phyloP scores from a whole-genome alignment of 1,140 invertebrate genomes.

The Matsumurasca onukii region DNA sequence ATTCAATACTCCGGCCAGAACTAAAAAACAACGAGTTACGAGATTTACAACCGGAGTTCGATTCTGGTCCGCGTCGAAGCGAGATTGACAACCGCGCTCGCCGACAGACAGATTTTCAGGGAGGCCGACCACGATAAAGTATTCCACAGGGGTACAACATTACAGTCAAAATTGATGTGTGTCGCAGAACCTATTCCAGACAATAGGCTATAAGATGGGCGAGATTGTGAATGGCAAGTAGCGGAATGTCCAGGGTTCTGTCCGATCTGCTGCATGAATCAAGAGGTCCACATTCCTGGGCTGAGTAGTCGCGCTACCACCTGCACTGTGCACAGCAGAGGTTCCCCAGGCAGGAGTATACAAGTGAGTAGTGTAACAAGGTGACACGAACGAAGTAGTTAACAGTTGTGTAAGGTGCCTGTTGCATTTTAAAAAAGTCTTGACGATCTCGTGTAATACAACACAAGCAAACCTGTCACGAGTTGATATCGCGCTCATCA shows the following conservation, averaged over 20 bases:
- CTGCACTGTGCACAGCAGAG: too few relatives aligned
- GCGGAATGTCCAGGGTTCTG: background rate
- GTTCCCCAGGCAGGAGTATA: too few relatives aligned
- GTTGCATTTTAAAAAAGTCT: too few relatives aligned
- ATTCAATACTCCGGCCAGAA: too few relatives aligned
- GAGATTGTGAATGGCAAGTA: constrained; percentile 18
- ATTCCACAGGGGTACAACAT: constrained; percentile 22
- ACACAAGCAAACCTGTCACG: too few relatives aligned
- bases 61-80: background rate
- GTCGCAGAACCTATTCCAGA: constrained; percentile 11
- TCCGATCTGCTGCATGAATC: background rate
- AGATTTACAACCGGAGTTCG: too few relatives aligned
- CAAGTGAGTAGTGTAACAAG: too few relatives aligned
- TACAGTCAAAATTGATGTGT: constrained; percentile 25
- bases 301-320: background rate
- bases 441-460: too few relatives aligned
- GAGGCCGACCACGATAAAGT: constrained; percentile 5
- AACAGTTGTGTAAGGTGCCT: too few relatives aligned
- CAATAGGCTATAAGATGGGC: constrained; percentile 20
- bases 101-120: background rate
- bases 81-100: constrained; percentile 10
- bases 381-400: too few relatives aligned
- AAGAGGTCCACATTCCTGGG: background rate
- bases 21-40: too few relatives aligned
- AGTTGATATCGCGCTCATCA: too few relatives aligned